phyloP scores from a whole-genome alignment of 2,888 invertebrate genomes.

The Acrocyrtus sp. region DNA sequence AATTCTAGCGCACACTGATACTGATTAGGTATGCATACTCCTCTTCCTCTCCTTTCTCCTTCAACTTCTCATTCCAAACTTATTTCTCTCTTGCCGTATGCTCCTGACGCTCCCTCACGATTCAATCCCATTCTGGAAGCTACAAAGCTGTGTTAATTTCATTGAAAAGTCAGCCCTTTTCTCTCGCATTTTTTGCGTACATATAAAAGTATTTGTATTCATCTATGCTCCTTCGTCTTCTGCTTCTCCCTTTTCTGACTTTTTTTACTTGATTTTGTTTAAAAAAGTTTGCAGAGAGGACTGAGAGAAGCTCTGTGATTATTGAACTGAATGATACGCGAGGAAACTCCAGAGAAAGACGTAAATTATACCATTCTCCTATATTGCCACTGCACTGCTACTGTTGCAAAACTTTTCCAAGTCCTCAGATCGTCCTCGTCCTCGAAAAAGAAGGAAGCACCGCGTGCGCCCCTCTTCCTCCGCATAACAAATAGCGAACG shows the following conservation, averaged over 20 bases:
- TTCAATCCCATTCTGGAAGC: constrained; percentile 39
- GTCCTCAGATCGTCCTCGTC: too few species aligned
- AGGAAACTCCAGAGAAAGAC: background rate
- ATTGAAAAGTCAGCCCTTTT: constrained; percentile 35
- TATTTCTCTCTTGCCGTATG: background rate
- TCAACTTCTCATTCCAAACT: too few species aligned
- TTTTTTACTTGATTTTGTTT: too few species aligned
- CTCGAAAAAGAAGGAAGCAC: too few species aligned
- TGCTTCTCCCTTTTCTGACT: background rate
- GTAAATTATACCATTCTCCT: too few species aligned
- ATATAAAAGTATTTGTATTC: background rate
- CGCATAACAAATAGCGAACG: background rate
- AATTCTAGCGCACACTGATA: constrained; percentile 11
- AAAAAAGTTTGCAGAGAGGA: too few species aligned
- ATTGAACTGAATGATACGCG: too few species aligned
- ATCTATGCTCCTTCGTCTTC: background rate
- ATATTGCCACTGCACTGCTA: too few species aligned
- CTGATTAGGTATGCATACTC: constrained; percentile 18
- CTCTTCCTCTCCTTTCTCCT: too few species aligned
- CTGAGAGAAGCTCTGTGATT: too few species aligned
- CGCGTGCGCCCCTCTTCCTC: background rate
- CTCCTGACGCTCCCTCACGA: constrained; percentile 5
- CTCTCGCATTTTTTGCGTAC: background rate
- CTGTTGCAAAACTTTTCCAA: too few species aligned
- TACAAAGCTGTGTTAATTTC: constrained; percentile 40